Conservation (phyloP, 1,140 invertebrate species). For the Caenorhabditis latens region DNA sequence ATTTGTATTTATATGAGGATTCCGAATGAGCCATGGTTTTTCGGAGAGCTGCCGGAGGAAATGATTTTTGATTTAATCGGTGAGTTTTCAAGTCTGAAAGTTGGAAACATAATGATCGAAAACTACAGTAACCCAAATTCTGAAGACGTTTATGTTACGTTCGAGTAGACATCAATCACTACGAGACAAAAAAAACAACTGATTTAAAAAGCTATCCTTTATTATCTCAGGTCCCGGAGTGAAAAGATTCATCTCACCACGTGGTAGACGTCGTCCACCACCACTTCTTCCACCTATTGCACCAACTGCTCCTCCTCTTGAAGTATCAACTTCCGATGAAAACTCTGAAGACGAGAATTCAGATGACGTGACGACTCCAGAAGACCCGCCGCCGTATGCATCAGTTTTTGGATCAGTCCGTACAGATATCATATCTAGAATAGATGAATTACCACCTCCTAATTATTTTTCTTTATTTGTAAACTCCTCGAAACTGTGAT, state of each 20-base stretch:
- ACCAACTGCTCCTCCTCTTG: not conserved
- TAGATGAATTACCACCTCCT: slow-evolving; percentile 14
- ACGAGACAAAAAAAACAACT: too few relatives aligned
- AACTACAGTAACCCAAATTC: not conserved
- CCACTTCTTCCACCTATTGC: not conserved
- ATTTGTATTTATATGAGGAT: slow-evolving; percentile 36
- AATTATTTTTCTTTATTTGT: slow-evolving; percentile 29
- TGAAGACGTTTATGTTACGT: too few relatives aligned
- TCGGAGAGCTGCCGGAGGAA: slow-evolving; percentile 15
- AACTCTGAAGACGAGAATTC: not conserved
- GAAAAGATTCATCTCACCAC: slow-evolving; percentile 2
- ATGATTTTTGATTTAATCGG: slow-evolving; percentile 35
- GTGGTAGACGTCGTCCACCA: not conserved
- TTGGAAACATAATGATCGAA: not conserved
- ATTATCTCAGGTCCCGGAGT: not conserved
- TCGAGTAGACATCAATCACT: too few relatives aligned
- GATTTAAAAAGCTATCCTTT: too few relatives aligned
- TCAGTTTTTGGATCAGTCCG: not conserved
- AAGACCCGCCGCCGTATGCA: not conserved
- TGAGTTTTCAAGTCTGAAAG: not conserved
- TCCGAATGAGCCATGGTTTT: slow-evolving; percentile 36
- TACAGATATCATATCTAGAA: not conserved
- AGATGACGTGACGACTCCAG: too few relatives aligned
- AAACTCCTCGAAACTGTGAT: not conserved
- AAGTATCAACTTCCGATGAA: not conserved